Percentiles rank a stretch among this genome's conserved stretches.
These are phyloP conservation scores for Agrochola circellaris DNA, from an alignment of 2,888 invertebrate species.

Conservation along the genomic window DNA sequence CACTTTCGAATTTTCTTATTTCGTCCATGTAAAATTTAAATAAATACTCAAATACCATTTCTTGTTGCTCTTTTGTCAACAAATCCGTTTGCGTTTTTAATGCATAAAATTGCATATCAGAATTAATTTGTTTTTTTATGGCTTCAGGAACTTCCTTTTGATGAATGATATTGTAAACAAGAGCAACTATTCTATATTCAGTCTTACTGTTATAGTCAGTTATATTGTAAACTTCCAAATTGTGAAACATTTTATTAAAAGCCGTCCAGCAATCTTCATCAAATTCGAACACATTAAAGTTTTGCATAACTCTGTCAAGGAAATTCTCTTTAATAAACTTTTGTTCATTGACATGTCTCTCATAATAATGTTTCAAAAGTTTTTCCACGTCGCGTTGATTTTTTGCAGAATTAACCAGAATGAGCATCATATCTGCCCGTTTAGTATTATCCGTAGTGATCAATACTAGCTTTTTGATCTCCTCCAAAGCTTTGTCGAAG, in stretches of 20 bases:
- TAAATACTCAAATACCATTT: conserved; percentile 58
- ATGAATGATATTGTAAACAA: conserved; percentile 75
- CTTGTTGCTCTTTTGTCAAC: conserved; percentile 46
- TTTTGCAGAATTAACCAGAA: conserved; percentile 72
- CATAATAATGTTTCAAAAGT: conserved; percentile 76
- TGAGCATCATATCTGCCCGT: conserved; percentile 70
- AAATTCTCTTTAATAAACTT: conserved; percentile 70
- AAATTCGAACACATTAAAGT: conserved; percentile 74
- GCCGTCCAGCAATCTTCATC: conserved; percentile 76
- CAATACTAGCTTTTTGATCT: conserved; percentile 72
- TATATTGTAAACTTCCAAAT: conserved; percentile 72
- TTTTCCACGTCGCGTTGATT: conserved; percentile 71
- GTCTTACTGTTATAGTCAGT: conserved; percentile 43
- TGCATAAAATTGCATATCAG: conserved; percentile 36
- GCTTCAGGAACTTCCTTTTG: conserved; percentile 68
- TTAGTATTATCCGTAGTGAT: conserved; percentile 66
- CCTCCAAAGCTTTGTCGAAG: conserved; percentile 74
- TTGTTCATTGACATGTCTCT: conserved; percentile 78
- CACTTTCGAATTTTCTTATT: conserved; percentile 62
- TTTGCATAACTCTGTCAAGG: conserved; percentile 66
- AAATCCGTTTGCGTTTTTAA: conserved; percentile 37
- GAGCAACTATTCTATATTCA: conserved; percentile 67
- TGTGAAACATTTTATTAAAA: conserved; percentile 76
- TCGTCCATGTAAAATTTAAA: conserved; percentile 67
- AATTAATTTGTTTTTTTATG: conserved; percentile 53